phyloP scores from a whole-genome alignment of 2,888 invertebrate genomes.

The Auanema freiburgensis region DNA sequence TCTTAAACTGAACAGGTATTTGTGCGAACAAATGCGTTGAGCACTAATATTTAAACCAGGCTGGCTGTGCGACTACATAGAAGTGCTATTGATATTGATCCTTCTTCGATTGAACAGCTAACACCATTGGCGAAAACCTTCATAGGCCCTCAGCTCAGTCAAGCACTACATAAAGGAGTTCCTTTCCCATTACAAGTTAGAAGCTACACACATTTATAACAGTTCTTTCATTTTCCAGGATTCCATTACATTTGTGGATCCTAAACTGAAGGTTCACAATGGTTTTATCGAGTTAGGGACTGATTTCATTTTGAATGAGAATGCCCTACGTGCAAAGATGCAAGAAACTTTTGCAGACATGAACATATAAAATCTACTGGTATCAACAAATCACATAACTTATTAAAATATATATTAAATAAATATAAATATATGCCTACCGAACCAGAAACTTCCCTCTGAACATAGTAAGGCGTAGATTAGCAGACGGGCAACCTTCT shows the following conservation, averaged over 20 bases:
- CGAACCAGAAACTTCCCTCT: too few species aligned
- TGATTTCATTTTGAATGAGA: constrained; percentile 54
- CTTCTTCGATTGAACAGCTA: constrained; percentile 51
- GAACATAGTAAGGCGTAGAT: too few species aligned
- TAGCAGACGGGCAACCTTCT: too few species aligned
- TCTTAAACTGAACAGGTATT: constrained; percentile 52
- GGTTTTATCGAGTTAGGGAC: constrained; percentile 56
- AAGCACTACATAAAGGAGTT: constrained; percentile 54
- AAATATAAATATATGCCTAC: too few species aligned
- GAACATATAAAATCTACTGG: constrained; percentile 10
- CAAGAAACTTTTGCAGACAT: constrained; percentile 45
- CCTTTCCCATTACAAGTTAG: constrained; percentile 57
- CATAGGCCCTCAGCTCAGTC: constrained; percentile 54
- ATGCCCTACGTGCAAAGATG: constrained; percentile 46
- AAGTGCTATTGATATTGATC: constrained; percentile 53
- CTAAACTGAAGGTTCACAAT: constrained; percentile 46
- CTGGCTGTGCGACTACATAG: constrained; percentile 55
- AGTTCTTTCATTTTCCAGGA: constrained; percentile 41
- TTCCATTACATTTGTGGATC: constrained; percentile 51
- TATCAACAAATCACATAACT: neutral
- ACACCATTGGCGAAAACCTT: constrained; percentile 61
- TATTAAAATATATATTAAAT: too few species aligned
- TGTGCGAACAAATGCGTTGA: neutral
- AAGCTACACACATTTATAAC: neutral
- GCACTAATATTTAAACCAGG: constrained; percentile 18